Base-by-base conservation (phyloP, 1,140 invertebrate genomes). In the Magallana angulata region DNA sequence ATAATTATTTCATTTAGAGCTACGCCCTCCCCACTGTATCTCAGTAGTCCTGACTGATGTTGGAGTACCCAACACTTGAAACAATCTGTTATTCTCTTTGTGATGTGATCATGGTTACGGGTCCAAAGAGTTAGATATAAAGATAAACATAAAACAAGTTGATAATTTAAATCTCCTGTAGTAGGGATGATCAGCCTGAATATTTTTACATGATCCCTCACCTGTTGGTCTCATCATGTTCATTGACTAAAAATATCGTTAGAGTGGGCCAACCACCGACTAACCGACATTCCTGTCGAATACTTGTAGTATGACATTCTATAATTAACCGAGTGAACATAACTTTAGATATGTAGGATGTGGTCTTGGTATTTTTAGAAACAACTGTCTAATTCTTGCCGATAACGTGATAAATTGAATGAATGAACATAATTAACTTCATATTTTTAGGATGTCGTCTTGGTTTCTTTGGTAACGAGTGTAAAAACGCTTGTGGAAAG, bases 381-480 rank as follows among this genome's bases (percentile, higher is more conserved):
- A 16, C 8, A 80, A 68, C 18, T 92, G 92, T 87, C 36, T 48
- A 48, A 48, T 48, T 48, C 36, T 48, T 48, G 36, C 36, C 36
- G 36, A 48, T 48, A 4, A 48, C 36, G 36, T 48, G 36, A 48
- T 48, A 4, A 48, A 48, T 48, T 48, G 2, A 48, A 2, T 48
- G 5, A 48, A 48, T 48, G 36, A 48, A 48, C 36, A 48, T 48
- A 48, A 24, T 48, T 48, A 48, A 48, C 36, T 48, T 4, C 5
- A 48, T 48, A 48, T 71, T 76, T 8, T 57, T 58, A 92, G 91
- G 83, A 11, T 92, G 91, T 85, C 48, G 60, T n/a, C 82, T 88
- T 18, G 91, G 90, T 62, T 64, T 85, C n/a, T 92, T 84, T 85
- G 92, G 92, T 60, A 18, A 16, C 8, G 80, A 68, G n/a, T 92